Evolutionary conservation across 35 echinoderm and acorn worm species (phyloP), one percentile per base, ranked within the genome.

Genomic region (Diadema setosum): DNA sequence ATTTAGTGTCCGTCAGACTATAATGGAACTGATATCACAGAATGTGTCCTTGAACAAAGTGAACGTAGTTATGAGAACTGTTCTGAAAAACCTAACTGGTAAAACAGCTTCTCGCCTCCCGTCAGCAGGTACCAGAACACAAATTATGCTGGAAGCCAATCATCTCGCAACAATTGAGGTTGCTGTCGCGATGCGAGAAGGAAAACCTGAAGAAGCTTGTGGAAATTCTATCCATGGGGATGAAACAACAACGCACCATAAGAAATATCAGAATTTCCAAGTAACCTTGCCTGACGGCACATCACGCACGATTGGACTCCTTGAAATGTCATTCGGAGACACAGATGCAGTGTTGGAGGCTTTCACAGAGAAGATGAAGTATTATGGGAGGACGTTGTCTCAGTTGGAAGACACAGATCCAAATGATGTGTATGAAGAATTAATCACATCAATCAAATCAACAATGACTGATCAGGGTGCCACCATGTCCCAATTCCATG

Each of bases 211-310:
- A 60, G 43, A 49, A 12, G 82, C 65, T 18, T 23, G 65, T 5
- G 84, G 84, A 7, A 86, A 86, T 29, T 40, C 12, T 14, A 64
- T 93, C 5, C 85, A 88, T 64, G 87, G 86, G 9, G 91, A 92
- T 63, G 90, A 84, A n/a, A 93, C 91, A 29, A 93, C 91, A 3
- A 93, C 70, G 84, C 78, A 69, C 45, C 83, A 93, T 64, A 49
- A 75, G 1, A 83, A 91, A 7, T 91, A 75, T 12, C 89, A 91
- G 1, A 83, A 83, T 75, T 91, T 84, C 46, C 89, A 91, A 26
- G 82, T 91, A 15, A 84, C 89, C 0, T 29, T 91, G 15, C 43
- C 81, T 5, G 40, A 74, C 85, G 82, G 82, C 8, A 49, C 24
- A 3, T 46, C 81, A 1, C 24, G 81, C 7, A 84, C 81, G 0